Conservation (phyloP, 2,113 vertebrate species). For the Thamnaconus septentrionalis region DNA sequence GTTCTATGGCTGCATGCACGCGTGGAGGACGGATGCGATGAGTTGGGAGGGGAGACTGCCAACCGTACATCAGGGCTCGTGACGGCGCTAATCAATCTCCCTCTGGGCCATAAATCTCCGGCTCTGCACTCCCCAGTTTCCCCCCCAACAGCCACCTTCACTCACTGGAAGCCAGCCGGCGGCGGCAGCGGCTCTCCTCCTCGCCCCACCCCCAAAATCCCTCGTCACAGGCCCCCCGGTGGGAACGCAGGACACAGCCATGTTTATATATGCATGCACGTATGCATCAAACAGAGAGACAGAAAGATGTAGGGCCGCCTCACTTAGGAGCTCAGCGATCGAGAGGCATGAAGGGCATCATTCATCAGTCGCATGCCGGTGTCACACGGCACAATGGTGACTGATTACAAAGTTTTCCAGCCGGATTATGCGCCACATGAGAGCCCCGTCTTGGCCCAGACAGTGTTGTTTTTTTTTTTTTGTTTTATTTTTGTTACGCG, state of each 20-base stretch:
- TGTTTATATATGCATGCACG: slow-evolving; percentile 1
- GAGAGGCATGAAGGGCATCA: slow-evolving; percentile 44
- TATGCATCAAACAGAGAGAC: background rate
- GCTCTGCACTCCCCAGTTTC: slow-evolving; percentile 46
- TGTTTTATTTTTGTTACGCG: slow-evolving; percentile 34
- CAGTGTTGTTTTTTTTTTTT: slow-evolving; percentile 46
- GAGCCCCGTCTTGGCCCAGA: slow-evolving; percentile 42
- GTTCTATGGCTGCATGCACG: slow-evolving; percentile 35
- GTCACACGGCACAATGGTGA: slow-evolving; percentile 67
- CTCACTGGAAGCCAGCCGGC: slow-evolving; percentile 55
- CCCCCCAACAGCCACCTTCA: slow-evolving; percentile 59
- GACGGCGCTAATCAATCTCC: slow-evolving; percentile 81
- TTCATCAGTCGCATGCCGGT: slow-evolving; percentile 61
- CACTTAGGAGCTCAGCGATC: slow-evolving; percentile 35
- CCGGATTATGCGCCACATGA: slow-evolving; percentile 53
- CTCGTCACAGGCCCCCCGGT: background rate
- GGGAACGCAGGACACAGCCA: slow-evolving; percentile 19
- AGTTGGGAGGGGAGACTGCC: slow-evolving; percentile 67
- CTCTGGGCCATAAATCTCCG: slow-evolving; percentile 77
- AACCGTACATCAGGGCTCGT: slow-evolving; percentile 78
- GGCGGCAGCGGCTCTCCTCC: too few relatives aligned
- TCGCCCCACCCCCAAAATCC: too few relatives aligned
- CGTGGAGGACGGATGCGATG: slow-evolving; percentile 51
- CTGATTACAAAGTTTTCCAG: slow-evolving; percentile 59
- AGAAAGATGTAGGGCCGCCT: slow-evolving; percentile 14